Conservation (phyloP, 2,888 invertebrate species). For the Harpalus rufipes region DNA sequence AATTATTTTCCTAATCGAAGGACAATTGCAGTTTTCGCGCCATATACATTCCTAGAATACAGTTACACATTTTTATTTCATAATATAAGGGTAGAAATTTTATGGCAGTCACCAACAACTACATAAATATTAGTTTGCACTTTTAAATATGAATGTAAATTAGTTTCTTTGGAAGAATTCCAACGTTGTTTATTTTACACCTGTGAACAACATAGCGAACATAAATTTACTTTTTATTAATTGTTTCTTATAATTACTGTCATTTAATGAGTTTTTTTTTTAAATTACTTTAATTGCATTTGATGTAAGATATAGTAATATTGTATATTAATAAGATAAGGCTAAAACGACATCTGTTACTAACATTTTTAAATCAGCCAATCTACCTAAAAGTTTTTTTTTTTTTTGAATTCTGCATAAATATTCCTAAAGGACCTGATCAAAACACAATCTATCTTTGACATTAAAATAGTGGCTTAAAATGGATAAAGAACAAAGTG, state of each 20-base stretch:
- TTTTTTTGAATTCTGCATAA: no score
- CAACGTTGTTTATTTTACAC: not conserved
- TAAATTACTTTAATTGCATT: not conserved
- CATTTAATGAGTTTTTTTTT: not conserved
- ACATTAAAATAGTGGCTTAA: no score
- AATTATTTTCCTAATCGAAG: conserved; percentile 44
- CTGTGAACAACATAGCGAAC: not conserved
- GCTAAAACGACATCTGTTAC: no score
- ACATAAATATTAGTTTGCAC: not conserved
- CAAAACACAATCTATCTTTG: no score
- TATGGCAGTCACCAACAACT: no score
- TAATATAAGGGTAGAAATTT: conserved; percentile 21
- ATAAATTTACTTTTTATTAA: not conserved
- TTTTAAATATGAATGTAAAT: not conserved
- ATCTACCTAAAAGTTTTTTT: no score
- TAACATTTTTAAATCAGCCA: no score
- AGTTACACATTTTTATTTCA: conserved; percentile 11
- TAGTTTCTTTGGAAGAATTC: not conserved
- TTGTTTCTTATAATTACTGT: not conserved
- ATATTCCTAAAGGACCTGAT: no score
- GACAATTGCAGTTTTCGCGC: conserved; percentile 27
- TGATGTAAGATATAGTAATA: not conserved
- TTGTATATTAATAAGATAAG: not conserved
- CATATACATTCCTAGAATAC: conserved; percentile 10
- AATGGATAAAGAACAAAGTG: no score